A percentile compares a stretch with the other conserved stretches of the same genome.
These are phyloP conservation scores for Novumbra hubbsi DNA, from an alignment of 2,797 vertebrate species.

Conservation along the genomic window DNA sequence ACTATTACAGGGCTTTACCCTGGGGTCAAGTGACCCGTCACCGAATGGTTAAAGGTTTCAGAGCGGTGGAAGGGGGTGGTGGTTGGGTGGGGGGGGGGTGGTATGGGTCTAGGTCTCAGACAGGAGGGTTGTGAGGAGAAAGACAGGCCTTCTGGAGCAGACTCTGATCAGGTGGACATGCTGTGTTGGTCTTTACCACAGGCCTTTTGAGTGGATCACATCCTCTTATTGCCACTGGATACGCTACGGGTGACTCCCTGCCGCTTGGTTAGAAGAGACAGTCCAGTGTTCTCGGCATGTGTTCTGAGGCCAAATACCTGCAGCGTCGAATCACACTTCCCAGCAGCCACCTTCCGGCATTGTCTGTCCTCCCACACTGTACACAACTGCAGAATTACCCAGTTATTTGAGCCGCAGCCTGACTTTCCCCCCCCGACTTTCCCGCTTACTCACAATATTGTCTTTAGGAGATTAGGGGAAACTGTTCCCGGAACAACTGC, in stretches of 20 bases:
- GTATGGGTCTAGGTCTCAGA: neutral
- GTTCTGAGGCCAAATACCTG: slow-evolving; percentile 43
- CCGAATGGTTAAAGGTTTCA: neutral
- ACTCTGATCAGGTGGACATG: neutral
- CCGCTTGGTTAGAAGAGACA: too few relatives aligned
- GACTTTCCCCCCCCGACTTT: slow-evolving; percentile 46
- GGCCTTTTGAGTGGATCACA: neutral
- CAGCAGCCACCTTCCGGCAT: slow-evolving; percentile 56
- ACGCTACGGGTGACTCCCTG: too few relatives aligned
- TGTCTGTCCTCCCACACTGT: slow-evolving; percentile 43
- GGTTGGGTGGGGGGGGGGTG: neutral
- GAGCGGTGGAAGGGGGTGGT: neutral
- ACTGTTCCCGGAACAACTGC: slow-evolving; percentile 34
- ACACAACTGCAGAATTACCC: slow-evolving; percentile 46
- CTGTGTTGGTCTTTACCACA: neutral
- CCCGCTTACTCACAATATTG: slow-evolving; percentile 21
- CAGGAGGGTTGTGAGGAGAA: neutral
- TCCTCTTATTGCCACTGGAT: too few relatives aligned
- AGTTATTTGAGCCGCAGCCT: slow-evolving; percentile 11
- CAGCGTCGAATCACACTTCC: slow-evolving; percentile 45
- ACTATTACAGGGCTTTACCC: neutral
- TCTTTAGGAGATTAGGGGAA: slow-evolving; percentile 32
- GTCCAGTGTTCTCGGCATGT: neutral
- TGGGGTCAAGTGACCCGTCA: neutral
- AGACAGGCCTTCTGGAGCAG: neutral